phyloP scores from a whole-genome alignment of 2,888 invertebrate species.

The Phorcus lineatus region DNA sequence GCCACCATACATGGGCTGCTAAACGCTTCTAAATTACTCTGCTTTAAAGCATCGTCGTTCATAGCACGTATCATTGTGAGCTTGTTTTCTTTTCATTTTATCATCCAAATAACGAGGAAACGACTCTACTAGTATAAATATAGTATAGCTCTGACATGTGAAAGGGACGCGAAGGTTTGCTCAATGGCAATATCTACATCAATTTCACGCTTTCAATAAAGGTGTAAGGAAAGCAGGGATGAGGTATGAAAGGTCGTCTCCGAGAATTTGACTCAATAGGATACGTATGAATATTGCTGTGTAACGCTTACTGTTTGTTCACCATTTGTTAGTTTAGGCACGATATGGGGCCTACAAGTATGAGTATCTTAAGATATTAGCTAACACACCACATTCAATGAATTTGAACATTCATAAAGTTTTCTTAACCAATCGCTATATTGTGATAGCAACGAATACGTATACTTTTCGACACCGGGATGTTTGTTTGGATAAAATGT shows the following conservation, averaged over 20 bases:
- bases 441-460: background rate
- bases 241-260: background rate
- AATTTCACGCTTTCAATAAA: constrained; percentile 18
- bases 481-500: constrained; percentile 1
- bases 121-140: constrained; percentile 28
- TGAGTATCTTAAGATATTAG: constrained; percentile 8
- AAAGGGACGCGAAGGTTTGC: constrained; percentile 4
- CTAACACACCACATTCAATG: background rate
- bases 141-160: constrained; percentile 20
- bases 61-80: constrained; percentile 23
- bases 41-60: background rate
- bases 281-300: background rate
- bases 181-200: constrained; percentile 22
- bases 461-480: background rate
- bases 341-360: background rate
- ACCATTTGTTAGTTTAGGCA: background rate
- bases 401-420: background rate
- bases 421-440: background rate
- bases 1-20: constrained; percentile 10
- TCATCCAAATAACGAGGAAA: constrained; percentile 18
- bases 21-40: constrained; percentile 24
- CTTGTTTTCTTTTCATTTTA: constrained; percentile 32
- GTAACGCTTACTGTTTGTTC: background rate
- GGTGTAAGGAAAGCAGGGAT: background rate
- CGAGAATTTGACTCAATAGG: background rate